These are phyloP conservation scores for Luperina nickerlii DNA, from an alignment of 2,888 invertebrate species.

Conservation along the genomic window DNA sequence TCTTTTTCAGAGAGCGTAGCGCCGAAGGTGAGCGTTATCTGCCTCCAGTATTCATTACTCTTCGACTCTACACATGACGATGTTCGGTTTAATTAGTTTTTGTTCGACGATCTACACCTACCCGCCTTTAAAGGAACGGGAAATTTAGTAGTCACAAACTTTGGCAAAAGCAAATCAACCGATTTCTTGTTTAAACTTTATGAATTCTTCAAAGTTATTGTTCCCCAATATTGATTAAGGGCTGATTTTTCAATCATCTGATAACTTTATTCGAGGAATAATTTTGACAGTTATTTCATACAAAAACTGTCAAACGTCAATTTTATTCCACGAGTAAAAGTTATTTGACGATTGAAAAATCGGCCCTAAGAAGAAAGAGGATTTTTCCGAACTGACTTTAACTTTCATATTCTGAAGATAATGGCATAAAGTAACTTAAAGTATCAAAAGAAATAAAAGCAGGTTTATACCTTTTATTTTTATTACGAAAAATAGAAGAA, in stretches of 20 bases:
- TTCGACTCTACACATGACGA: slow-evolving; percentile 81
- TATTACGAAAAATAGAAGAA: slow-evolving; percentile 38
- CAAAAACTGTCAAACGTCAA: too few relatives aligned
- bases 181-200: slow-evolving; percentile 55
- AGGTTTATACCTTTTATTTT: slow-evolving; percentile 19
- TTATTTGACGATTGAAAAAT: too few relatives aligned
- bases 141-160: slow-evolving; percentile 64
- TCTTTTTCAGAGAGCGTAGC: slow-evolving; percentile 73
- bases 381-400: slow-evolving; percentile 17
- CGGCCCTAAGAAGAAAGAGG: slow-evolving; percentile 16
- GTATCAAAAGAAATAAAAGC: slow-evolving; percentile 23
- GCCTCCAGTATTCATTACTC: slow-evolving; percentile 83
- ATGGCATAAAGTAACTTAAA: slow-evolving; percentile 2
- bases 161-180: slow-evolving; percentile 54
- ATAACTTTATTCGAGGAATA: too few relatives aligned
- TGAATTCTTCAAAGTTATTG: slow-evolving; percentile 43
- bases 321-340: too few relatives aligned
- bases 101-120: slow-evolving; percentile 78
- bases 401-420: slow-evolving; percentile 9
- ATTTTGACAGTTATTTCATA: too few relatives aligned
- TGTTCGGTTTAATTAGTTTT: slow-evolving; percentile 88
- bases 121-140: slow-evolving; percentile 73
- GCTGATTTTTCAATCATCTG: too few relatives aligned
- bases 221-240: slow-evolving; percentile 37
- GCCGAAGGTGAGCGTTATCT: slow-evolving; percentile 69